Percentiles rank a stretch among this genome's conserved stretches.
These are phyloP conservation scores for Oscheius sp. DNA, from an alignment of 2,888 invertebrate species.

Conservation along the genomic window DNA sequence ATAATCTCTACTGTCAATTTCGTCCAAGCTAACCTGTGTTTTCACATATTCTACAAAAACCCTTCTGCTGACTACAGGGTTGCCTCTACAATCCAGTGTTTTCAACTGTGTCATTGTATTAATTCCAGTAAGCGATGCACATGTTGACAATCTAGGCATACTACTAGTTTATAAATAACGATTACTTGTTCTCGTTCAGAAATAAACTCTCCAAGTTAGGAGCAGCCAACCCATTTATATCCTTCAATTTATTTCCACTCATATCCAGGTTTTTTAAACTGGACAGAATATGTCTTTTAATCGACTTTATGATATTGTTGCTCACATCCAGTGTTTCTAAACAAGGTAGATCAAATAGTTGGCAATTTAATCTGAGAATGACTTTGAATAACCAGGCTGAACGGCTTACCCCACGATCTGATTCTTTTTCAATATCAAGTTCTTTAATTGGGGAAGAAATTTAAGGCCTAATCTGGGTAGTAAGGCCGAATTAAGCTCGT, in stretches of 20 bases:
- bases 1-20: neutral
- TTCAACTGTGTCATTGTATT: constrained; percentile 18
- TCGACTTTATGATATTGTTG: constrained; percentile 12
- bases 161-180: neutral
- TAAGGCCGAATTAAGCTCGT: constrained; percentile 4
- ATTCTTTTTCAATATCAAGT: constrained; percentile 4
- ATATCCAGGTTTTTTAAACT: constrained; percentile 16
- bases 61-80: constrained; percentile 44
- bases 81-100: constrained; percentile 45
- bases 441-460: neutral
- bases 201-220: constrained; percentile 20
- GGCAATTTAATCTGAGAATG: constrained; percentile 10
- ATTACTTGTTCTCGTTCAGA: constrained; percentile 7
- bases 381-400: neutral
- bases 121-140: neutral
- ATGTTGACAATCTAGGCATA: constrained; percentile 15
- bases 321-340: constrained; percentile 22
- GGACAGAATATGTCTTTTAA: constrained; percentile 20
- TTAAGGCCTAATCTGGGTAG: constrained; percentile 16
- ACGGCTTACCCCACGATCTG: neutral
- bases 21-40: constrained; percentile 38
- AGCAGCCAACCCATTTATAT: constrained; percentile 2
- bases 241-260: constrained; percentile 19
- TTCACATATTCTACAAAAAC: constrained; percentile 49
- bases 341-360: constrained; percentile 3